Base-by-base conservation (phyloP, 2,888 invertebrate species). In the Muscina levida region DNA sequence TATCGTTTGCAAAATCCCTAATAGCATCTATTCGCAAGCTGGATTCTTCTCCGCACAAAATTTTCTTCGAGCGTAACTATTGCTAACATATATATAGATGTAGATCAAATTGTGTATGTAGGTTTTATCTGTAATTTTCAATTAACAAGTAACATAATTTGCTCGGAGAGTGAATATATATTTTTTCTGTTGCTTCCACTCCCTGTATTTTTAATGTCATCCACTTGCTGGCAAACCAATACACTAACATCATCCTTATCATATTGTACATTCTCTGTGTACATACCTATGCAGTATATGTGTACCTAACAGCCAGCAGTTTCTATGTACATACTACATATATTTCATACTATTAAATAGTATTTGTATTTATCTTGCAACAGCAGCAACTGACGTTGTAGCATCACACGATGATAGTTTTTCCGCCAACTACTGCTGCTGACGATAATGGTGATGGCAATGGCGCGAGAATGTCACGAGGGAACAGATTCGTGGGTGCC, bases 121-220 rank as follows among this genome's bases (percentile, higher is more conserved):
- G n/a, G n/a, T n/a, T n/a, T n/a, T n/a, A n/a, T 48, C 44, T 70
- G 56, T 78, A 48, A 56, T 73, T 78, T 74, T 72, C 57, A 79
- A 79, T 79, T 79, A 72, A 68, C 62, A 24, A 44, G 19, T 68
- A 72, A 67, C 59, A 75, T 68, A 44, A 72, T 72, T 70, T 75
- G 51, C 53, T 68, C 19, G 13, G n/a, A 24, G 17, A 72, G 44
- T 53, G 59, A 72, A 62, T 53, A 42, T 44, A 37, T 57, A 37
- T 73, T 44, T 48, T 1, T 4, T 48, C 48, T 19, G 48, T 19
- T 6, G 4, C 22, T 44, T 44, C 8, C n/a, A 19, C 22, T 48
- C 17, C 17, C 17, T 46, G 15, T 46, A 8, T 15, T 17, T 51
- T 51, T 73, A 67, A 57, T 68, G 39, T 13, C 17, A 44, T 26